A percentile compares a stretch with the other conserved stretches of the same genome.
Conservation (phyloP, 2,888 invertebrate species). For the Sialis fuliginosa region DNA sequence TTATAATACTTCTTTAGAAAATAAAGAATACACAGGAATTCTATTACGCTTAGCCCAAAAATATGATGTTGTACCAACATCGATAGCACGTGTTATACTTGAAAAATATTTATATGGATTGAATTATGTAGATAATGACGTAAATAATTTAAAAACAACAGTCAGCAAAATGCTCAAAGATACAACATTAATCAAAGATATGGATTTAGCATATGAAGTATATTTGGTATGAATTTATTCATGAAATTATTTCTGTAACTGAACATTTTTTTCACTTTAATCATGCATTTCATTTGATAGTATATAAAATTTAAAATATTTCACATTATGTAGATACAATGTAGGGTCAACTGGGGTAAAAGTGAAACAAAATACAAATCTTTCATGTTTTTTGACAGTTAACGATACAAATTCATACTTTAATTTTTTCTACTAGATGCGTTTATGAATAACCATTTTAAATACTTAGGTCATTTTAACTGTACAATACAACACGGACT, state of each 20-base stretch:
- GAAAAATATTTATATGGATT: slow-evolving; percentile 27
- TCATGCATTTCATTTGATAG: too few relatives aligned
- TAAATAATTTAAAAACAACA: slow-evolving; percentile 17
- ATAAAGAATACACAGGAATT: slow-evolving; percentile 35
- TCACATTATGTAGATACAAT: too few relatives aligned
- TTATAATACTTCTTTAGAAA: slow-evolving; percentile 22
- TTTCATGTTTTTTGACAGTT: too few relatives aligned
- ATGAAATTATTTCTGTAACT: slow-evolving; percentile 16
- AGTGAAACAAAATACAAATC: too few relatives aligned
- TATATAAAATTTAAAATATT: too few relatives aligned
- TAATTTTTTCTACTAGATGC: too few relatives aligned
- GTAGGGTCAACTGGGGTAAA: too few relatives aligned
- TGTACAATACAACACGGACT: too few relatives aligned
- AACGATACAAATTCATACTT: too few relatives aligned
- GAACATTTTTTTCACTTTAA: slow-evolving; percentile 20
- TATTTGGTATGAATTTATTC: slow-evolving; percentile 42
- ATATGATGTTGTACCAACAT: slow-evolving; percentile 34
- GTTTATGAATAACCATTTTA: too few relatives aligned
- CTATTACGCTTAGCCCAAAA: slow-evolving; percentile 37
- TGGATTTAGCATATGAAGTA: slow-evolving; percentile 53
- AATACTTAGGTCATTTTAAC: too few relatives aligned
- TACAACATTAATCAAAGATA: slow-evolving; percentile 52
- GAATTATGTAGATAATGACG: slow-evolving; percentile 12
- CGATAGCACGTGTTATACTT: slow-evolving; percentile 38
- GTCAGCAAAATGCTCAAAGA: slow-evolving; percentile 45